phyloP scores from a whole-genome alignment of 2,888 invertebrate species.

The Drosophila paramelanica region DNA sequence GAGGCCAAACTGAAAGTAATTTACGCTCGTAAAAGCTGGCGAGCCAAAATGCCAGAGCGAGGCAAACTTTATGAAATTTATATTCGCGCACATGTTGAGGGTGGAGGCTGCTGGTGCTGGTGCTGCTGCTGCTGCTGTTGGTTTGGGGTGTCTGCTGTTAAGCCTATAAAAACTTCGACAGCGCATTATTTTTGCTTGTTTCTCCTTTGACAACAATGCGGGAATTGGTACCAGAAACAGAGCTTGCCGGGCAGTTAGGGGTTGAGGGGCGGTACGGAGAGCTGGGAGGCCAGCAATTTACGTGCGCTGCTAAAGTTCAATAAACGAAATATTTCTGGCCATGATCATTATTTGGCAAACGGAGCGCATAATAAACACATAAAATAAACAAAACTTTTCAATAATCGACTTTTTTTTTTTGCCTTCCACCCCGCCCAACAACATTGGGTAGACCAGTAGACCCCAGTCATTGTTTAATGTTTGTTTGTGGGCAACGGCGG shows the following conservation, averaged over 20 bases:
- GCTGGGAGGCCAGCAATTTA: conserved; percentile 59
- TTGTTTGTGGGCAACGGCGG: conserved; percentile 70
- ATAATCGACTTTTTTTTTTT: conserved; percentile 81
- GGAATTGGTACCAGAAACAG: conserved; percentile 41
- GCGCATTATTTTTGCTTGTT: conserved; percentile 80
- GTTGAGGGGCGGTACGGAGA: background rate
- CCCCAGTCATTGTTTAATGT: conserved; percentile 72
- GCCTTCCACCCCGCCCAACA: background rate
- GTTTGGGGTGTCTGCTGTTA: conserved; percentile 68
- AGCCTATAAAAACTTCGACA: conserved; percentile 80
- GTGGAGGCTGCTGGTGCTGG: background rate
- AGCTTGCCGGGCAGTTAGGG: background rate
- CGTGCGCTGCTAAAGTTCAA: conserved; percentile 82
- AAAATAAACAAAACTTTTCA: conserved; percentile 82
- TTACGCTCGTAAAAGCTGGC: conserved; percentile 82
- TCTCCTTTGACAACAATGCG: conserved; percentile 80
- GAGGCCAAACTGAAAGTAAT: conserved; percentile 82
- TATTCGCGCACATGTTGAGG: conserved; percentile 61
- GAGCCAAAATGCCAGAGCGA: conserved; percentile 62
- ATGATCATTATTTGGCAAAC: conserved; percentile 84
- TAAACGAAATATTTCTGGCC: conserved; percentile 83
- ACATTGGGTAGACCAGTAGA: background rate
- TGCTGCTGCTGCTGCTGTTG: background rate
- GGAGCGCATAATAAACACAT: conserved; percentile 84
- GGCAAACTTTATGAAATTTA: conserved; percentile 81